Evolutionary conservation across 2,113 vertebrate species (phyloP).

Genomic region (Synodontis membranacea): DNA sequence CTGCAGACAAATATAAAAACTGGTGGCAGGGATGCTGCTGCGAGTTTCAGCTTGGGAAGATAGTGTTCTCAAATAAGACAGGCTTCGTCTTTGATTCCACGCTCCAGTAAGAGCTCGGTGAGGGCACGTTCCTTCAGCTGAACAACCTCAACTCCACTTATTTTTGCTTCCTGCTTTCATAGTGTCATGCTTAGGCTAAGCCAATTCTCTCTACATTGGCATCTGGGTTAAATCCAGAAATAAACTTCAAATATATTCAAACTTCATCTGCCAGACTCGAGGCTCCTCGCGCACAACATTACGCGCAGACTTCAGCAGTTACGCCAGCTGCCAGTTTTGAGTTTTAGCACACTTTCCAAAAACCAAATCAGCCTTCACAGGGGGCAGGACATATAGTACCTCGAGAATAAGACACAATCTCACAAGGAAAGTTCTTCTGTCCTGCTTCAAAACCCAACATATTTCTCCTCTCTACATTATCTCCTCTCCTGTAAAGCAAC

Average conservation of each 20-base stretch:
- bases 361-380: not conserved
- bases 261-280: not conserved
- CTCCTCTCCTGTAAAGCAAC: not conserved
- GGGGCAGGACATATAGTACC: not conserved
- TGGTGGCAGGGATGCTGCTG: constrained; percentile 20
- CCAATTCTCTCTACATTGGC: constrained; percentile 9
- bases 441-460: not conserved
- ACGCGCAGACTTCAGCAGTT: not conserved
- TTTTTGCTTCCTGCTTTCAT: constrained; percentile 20
- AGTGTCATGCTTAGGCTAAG: constrained; percentile 13
- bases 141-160: not conserved
- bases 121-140: not conserved
- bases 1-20: constrained; percentile 26
- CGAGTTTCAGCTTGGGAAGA: constrained; percentile 7
- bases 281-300: not conserved
- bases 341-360: no score
- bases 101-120: not conserved
- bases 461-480: not conserved
- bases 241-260: constrained; percentile 13
- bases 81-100: constrained; percentile 17
- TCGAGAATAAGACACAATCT: not conserved
- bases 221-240: constrained; percentile 2
- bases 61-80: not conserved
- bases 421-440: not conserved
- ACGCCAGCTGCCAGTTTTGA: constrained; percentile 1